Evolutionary conservation across 1,140 invertebrate genomes (phyloP), one percentile per base, ranked within the genome.

Genomic region (Drusus annulatus): DNA sequence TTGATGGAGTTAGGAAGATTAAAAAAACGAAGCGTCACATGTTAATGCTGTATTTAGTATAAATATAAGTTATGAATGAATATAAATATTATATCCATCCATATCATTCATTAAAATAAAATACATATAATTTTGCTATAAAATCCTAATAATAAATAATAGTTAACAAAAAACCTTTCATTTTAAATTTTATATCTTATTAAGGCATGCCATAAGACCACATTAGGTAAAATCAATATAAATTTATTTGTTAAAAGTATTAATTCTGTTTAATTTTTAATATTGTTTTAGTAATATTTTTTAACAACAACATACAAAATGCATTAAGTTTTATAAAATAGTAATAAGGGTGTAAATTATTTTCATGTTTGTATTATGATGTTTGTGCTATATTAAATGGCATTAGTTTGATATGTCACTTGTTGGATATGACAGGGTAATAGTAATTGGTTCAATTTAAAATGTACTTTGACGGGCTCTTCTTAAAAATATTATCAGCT

Each of bases 41-140:
- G 17, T 51, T 71, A 71, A 28, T 65, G 68, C 17, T 71, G 50
- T 71, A 71, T 71, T 71, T 71, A 71, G 45, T 71, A 71, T 71
- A 50, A 17, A 71, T 45, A 45, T 45, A 45, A 45, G 10, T 50
- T 71, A 71, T 51, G 8, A 71, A 71, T 71, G 68, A 71, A 71
- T 51, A 71, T 71, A 71, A 71, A 71, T 71, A 71, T 71, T 71
- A 71, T 71, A 71, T 71, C 45, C 68, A 71, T 23, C 17, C 21
- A 71, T 71, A 71, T 71, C 17, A 71, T 51, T 65, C 51, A 45
- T 71, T 51, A 71, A 71, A 71, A 71, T 19, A 71, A 19, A 25
- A 28, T 2, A 28, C 25, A 28, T 15, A 65, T 65, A 31, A 65
- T 65, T 65, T 65, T 65, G 21, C 62, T 65, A 65, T 7, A 21